Base-by-base conservation (phyloP, 2,888 invertebrate genomes). In the Rhimphoctona megacephalus region DNA sequence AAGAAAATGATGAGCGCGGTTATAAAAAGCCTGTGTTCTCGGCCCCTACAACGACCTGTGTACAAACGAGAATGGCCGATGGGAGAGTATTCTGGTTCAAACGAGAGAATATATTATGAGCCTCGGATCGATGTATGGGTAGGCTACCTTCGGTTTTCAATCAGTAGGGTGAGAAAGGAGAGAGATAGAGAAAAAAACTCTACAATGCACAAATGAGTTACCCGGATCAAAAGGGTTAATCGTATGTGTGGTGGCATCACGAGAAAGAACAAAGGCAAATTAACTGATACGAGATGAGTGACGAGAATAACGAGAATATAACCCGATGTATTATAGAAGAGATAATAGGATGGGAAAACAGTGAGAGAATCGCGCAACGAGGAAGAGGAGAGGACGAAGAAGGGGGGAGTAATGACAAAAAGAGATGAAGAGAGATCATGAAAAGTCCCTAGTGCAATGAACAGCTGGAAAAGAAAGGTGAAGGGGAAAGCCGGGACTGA, bases 221-320 rank as follows among this genome's bases (percentile, higher is more conserved):
- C 69, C 25, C 61, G 30, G 86, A 86, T 88, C 86, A 87, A 89
- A 90, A 88, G 87, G 81, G 73, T 81, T 88, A 87, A 90, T 89
- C 86, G 87, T 74, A 83, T 87, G 87, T 87, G 79, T 52, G 78
- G 30, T 61, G 25, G 61, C 33, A 67, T 76, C 77, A 85, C 85
- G 22, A 57, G 73, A 76, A 64, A 70, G 81, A 64, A 82, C 76
- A 79, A 81, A 76, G 81, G 78, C 67, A 81, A 82, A 83, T 78
- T 73, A 70, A 79, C 79, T 54, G 83, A 74, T 80, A 57, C 61
- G 36, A 43, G 66, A 39, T 61, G 76, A 83, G 74, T 61, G 84
- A 81, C 77, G 85, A 80, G 69, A 88, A 83, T 83, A 67, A 81
- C 77, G 85, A 80, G 69, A 88, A 83, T 83, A 67, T 72, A 85